A percentile compares a stretch with the other conserved stretches of the same genome.
Evolutionary conservation across 64 coral and sea anemone species (phyloP).

Genomic region (Dendronephthya gigantea): DNA sequence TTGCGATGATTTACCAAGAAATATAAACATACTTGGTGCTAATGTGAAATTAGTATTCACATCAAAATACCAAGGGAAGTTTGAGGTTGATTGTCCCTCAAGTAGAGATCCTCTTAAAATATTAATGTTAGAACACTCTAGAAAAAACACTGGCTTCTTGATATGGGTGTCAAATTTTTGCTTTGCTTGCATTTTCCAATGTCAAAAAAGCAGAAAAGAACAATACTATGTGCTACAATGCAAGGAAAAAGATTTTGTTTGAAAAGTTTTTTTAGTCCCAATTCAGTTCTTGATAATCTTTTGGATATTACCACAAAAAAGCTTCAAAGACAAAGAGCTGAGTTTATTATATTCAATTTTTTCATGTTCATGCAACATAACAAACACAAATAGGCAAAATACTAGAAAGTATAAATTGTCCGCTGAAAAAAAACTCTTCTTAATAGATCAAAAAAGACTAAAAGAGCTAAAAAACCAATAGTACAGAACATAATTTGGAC

Average conservation of each 20-base stretch:
- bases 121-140: background rate
- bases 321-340: background rate
- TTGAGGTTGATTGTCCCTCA: background rate
- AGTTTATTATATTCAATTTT: background rate
- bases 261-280: background rate
- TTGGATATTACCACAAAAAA: background rate
- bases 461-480: too few species aligned
- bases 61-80: background rate
- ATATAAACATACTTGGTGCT: background rate
- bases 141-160: constrained; percentile 9
- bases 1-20: background rate
- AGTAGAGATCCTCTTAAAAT: background rate
- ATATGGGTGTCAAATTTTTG: constrained; percentile 17
- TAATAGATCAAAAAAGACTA: too few species aligned
- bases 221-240: background rate
- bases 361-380: background rate
- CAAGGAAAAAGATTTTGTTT: background rate
- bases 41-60: background rate
- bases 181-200: background rate
- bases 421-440: background rate
- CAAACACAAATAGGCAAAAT: background rate
- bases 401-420: background rate
- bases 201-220: background rate
- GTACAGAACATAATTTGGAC: too few species aligned
- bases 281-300: background rate